Conservation (phyloP, 35 echinoderm and acorn worm genomes). For the Stichopus chloronotus region DNA sequence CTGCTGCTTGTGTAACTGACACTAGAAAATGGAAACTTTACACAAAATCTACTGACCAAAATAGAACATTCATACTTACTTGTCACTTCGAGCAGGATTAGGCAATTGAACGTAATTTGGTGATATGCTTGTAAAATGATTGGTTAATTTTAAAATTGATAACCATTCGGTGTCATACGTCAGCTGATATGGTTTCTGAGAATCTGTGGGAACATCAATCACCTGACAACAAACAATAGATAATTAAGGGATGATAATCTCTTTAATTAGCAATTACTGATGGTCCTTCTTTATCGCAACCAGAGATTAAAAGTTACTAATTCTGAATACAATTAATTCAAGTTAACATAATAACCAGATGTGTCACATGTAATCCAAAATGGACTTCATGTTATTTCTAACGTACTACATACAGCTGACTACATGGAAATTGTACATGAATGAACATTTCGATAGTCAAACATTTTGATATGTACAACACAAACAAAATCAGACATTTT, state of each 20-base stretch:
- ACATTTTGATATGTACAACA: no score
- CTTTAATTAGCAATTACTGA: background rate
- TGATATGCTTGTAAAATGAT: constrained; percentile 77
- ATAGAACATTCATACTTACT: constrained; percentile 51
- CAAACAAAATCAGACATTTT: no score
- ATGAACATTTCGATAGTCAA: background rate
- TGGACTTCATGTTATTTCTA: no score
- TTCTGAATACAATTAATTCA: background rate
- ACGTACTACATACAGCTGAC: background rate
- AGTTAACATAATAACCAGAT: background rate
- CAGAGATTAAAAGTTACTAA: background rate
- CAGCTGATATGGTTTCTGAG: constrained; percentile 79
- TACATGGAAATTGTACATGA: background rate
- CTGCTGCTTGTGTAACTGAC: no score
- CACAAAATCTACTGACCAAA: no score
- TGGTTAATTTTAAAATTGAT: constrained; percentile 81
- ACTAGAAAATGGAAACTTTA: no score
- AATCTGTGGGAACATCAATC: constrained; percentile 76
- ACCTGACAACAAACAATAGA: constrained; percentile 58
- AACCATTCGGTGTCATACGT: constrained; percentile 92
- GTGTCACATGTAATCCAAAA: no score
- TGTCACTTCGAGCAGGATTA: constrained; percentile 55
- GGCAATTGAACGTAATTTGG: constrained; percentile 75
- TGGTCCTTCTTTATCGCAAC: background rate
- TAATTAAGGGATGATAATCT: background rate